phyloP scores from a whole-genome alignment of 2,888 invertebrate species.

The Latrodectus elegans region DNA sequence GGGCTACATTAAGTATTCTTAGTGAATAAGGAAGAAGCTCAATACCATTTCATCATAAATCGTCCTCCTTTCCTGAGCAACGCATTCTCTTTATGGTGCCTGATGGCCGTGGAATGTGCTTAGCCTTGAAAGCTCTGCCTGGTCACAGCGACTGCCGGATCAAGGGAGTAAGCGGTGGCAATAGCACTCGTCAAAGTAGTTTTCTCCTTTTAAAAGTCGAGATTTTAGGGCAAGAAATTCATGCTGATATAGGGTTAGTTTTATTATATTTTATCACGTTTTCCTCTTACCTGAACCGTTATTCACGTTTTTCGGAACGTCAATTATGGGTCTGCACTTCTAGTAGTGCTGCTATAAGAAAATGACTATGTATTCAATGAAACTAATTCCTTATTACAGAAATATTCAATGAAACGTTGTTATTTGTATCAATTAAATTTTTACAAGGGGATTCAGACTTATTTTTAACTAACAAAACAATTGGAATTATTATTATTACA shows the following conservation, averaged over 20 bases:
- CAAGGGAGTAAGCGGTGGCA: slow-evolving; percentile 47
- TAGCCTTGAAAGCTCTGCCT: slow-evolving; percentile 43
- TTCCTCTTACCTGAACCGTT: neutral
- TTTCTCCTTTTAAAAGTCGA: slow-evolving; percentile 54
- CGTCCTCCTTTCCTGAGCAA: slow-evolving; percentile 39
- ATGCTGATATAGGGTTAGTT: slow-evolving; percentile 20
- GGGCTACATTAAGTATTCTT: neutral
- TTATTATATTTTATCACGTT: slow-evolving; percentile 26
- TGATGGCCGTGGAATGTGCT: slow-evolving; percentile 42
- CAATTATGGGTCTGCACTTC: too few relatives aligned
- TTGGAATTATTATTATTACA: too few relatives aligned
- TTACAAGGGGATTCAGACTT: too few relatives aligned
- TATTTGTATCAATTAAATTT: too few relatives aligned
- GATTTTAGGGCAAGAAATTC: slow-evolving; percentile 41
- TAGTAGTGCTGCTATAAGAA: too few relatives aligned
- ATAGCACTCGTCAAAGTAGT: slow-evolving; percentile 43
- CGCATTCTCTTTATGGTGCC: slow-evolving; percentile 49
- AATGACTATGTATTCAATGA: too few relatives aligned
- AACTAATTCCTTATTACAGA: too few relatives aligned
- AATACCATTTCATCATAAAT: slow-evolving; percentile 40
- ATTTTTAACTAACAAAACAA: too few relatives aligned
- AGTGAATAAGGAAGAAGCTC: slow-evolving; percentile 3
- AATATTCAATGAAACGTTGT: too few relatives aligned
- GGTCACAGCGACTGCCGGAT: slow-evolving; percentile 21
- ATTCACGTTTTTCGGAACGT: too few relatives aligned